Percentiles rank a stretch among this genome's conserved stretches.
These are phyloP conservation scores for Aphelenchoides besseyi DNA, from an alignment of 1,140 invertebrate species.

Conservation along the genomic window DNA sequence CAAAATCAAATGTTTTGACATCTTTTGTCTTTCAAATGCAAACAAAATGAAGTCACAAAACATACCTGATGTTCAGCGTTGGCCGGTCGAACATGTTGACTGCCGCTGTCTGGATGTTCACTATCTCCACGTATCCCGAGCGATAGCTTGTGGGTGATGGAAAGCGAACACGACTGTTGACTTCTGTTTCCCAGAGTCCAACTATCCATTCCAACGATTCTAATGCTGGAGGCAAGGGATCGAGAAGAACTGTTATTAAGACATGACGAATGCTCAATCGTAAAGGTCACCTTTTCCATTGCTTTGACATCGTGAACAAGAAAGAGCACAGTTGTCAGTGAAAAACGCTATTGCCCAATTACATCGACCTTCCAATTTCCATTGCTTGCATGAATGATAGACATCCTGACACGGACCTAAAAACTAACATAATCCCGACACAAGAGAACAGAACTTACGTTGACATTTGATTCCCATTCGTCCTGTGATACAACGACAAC, in stretches of 20 bases:
- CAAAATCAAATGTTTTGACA: too few relatives aligned
- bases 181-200: slow-evolving; percentile 51
- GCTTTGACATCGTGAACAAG: slow-evolving; percentile 46
- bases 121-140: slow-evolving; percentile 42
- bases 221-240: slow-evolving; percentile 51
- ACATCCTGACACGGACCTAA: slow-evolving; percentile 60
- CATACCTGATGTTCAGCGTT: slow-evolving; percentile 53
- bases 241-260: slow-evolving; percentile 22
- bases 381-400: slow-evolving; percentile 48
- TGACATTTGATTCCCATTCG: slow-evolving; percentile 47
- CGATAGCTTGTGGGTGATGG: slow-evolving; percentile 41
- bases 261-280: not conserved
- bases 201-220: slow-evolving; percentile 53
- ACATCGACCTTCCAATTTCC: slow-evolving; percentile 52
- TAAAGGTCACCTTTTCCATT: slow-evolving; percentile 40
- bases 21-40: not conserved
- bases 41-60: not conserved
- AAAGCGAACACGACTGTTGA: slow-evolving; percentile 45
- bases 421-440: too few relatives aligned
- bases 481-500: slow-evolving; percentile 50
- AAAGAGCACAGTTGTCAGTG: slow-evolving; percentile 52
- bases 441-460: too few relatives aligned
- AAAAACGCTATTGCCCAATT: slow-evolving; percentile 57
- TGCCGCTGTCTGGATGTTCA: slow-evolving; percentile 49
- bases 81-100: slow-evolving; percentile 56